A percentile compares a stretch with the other conserved stretches of the same genome.
Conservation (phyloP, 2,113 vertebrate genomes). For the Lates calcarifer region DNA sequence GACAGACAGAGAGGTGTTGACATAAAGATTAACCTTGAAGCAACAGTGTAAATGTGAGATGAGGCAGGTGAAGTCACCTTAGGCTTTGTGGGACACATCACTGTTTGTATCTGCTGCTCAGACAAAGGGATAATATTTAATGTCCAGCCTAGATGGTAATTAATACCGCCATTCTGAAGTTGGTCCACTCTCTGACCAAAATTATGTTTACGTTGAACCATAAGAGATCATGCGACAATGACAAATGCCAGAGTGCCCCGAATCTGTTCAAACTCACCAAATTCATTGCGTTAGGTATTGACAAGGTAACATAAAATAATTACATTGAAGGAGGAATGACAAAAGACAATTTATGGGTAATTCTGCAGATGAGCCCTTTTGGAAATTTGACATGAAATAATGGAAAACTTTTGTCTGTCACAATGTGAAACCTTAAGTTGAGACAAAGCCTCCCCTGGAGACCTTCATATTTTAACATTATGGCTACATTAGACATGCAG, state of each 20-base stretch:
- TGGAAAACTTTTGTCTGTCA: not conserved
- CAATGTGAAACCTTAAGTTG: conserved; percentile 8
- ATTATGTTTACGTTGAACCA: not conserved
- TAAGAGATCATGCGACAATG: not conserved
- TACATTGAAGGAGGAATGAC: not conserved
- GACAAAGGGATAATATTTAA: conserved; percentile 19
- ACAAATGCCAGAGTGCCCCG: not conserved
- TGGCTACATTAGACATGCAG: conserved; percentile 10
- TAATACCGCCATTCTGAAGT: not conserved
- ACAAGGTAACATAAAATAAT: not conserved
- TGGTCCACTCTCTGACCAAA: not conserved
- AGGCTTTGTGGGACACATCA: conserved; percentile 18
- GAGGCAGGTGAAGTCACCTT: conserved; percentile 37
- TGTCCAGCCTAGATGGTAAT: conserved; percentile 21
- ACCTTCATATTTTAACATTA: conserved; percentile 1
- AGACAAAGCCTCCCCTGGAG: not conserved
- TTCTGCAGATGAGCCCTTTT: not conserved
- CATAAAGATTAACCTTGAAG: conserved; percentile 65
- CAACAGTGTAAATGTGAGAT: conserved; percentile 48
- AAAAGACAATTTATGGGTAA: not conserved
- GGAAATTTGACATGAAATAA: not conserved
- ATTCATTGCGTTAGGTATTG: not conserved
- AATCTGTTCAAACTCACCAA: not conserved
- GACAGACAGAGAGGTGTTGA: conserved; percentile 44
- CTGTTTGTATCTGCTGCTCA: conserved; percentile 28